Base-by-base conservation (phyloP, 2,888 invertebrate species). In the Diaphora mendica region DNA sequence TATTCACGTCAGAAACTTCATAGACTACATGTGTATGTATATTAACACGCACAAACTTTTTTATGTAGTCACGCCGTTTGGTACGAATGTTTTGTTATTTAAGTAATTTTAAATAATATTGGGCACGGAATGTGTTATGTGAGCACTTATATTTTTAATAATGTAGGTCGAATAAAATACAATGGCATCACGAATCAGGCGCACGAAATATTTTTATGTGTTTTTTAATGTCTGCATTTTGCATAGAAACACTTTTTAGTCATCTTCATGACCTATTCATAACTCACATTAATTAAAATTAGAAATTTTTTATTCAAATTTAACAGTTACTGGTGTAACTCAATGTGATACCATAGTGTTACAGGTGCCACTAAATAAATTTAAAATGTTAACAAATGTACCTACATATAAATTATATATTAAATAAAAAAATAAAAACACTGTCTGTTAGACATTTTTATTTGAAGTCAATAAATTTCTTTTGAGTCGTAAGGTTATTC, bases 1-100 rank as follows among this genome's bases (percentile, higher is more conserved):
- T 91, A 91, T 93, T 91, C 90, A 91, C 91, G 88, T 91, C 90
- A 90, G 87, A 86, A 88, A 87, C 84, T 87, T 82, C 85, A 87
- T 85, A 87, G 82, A 85, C 84, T 82, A 87, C 81, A 80, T 82
- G 80, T 82, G 82, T 82, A 82, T 70, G 64, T 79, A 77, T 80
- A 77, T 79, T 79, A 81, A 82, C 82, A 81, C 80, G 80, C 80
- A 81, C 77, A 69, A 59, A 73, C 69, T 75, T 81, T 76, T 72
- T 79, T 77, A 79, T 78, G 75, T 79, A 75, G 69, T 71, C 69
- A 76, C 71, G 69, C 73, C 77, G 77, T 79, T 79, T 68, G 42
- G 62, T 44, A 75, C 48, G 73, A 75, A 80, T 83, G 79, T 81
- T 82, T 86, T 79, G 72, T 78, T 82, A 75, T 83, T 79, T 76